Conservation (phyloP, 1,140 invertebrate species). For the Cecropterus lyciades region DNA sequence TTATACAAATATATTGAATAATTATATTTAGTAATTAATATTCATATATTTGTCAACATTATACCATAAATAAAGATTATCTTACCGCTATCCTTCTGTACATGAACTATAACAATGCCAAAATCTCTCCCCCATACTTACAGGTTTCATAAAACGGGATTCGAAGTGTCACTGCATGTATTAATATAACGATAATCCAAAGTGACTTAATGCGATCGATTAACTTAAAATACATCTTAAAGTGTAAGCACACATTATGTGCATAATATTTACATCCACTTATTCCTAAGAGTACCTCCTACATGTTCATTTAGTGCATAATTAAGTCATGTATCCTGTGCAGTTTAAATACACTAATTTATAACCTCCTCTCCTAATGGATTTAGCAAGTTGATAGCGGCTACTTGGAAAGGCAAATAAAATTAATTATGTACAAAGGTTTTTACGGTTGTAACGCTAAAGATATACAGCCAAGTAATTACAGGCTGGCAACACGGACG, state of each 20-base stretch:
- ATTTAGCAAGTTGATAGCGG: constrained; percentile 26
- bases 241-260: constrained; percentile 26
- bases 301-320: constrained; percentile 26
- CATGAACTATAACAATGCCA: too few relatives aligned
- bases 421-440: constrained; percentile 30
- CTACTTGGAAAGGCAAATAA: constrained; percentile 32
- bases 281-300: constrained; percentile 8
- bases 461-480: constrained; percentile 53
- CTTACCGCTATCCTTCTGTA: too few relatives aligned
- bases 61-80: too few relatives aligned
- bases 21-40: too few relatives aligned
- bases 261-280: constrained; percentile 19
- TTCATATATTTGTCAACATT: too few relatives aligned
- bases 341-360: constrained; percentile 25
- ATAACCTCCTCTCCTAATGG: constrained; percentile 27
- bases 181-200: constrained; percentile 6
- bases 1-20: too few relatives aligned
- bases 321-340: constrained; percentile 17
- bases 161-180: too few relatives aligned
- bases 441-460: constrained; percentile 32
- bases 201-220: constrained; percentile 11
- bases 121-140: too few relatives aligned
- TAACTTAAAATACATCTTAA: constrained; percentile 19
- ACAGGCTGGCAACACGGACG: constrained; percentile 57
- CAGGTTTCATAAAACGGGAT: too few relatives aligned